Conservation (phyloP, 2,113 vertebrate genomes). For the Rhabdomys dilectus region DNA sequence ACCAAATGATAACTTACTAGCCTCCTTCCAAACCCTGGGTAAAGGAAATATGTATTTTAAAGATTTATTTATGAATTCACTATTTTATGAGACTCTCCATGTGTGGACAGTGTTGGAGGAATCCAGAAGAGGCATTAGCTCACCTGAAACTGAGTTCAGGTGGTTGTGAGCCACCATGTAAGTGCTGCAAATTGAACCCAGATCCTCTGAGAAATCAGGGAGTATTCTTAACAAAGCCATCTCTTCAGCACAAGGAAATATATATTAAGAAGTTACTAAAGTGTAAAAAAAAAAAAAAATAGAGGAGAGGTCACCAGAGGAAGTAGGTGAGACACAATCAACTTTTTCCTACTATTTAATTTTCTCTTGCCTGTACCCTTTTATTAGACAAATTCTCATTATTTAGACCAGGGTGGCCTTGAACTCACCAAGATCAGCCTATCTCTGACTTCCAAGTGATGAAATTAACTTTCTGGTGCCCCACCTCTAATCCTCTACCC, state of each 20-base stretch:
- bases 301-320: not conserved
- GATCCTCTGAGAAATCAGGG: not conserved
- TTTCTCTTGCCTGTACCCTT: not conserved
- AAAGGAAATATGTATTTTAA: not conserved
- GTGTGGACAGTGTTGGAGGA: not conserved
- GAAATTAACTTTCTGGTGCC: not conserved
- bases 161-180: not conserved
- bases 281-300: not conserved
- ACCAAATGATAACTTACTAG: not conserved
- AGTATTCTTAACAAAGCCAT: not conserved
- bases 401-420: not conserved
- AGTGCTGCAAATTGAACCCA: not conserved
- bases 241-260: not conserved
- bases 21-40: conserved; percentile 12
- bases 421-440: not conserved
- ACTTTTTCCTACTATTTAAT: not conserved
- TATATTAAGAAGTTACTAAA: conserved; percentile 17
- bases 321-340: not conserved
- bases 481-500: not conserved
- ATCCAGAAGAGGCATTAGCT: not conserved
- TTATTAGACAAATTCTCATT: not conserved
- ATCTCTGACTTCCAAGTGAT: not conserved
- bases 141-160: not conserved
- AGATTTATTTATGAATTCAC: not conserved
- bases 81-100: not conserved